These are phyloP conservation scores for Cyclargus thomasi DNA, from an alignment of 1,140 invertebrate species.

Conservation along the genomic window DNA sequence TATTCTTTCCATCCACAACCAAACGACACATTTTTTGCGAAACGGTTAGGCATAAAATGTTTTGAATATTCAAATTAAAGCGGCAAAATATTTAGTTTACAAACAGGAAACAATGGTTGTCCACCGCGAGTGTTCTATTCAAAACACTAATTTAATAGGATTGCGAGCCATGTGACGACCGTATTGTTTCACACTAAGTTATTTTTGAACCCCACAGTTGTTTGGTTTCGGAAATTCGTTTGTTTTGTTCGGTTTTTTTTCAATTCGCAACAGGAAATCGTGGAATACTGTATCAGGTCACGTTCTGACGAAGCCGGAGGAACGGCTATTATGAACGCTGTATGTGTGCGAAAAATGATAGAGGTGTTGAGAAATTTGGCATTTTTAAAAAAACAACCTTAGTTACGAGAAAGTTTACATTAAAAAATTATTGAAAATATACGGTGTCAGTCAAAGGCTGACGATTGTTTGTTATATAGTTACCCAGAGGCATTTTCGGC, in stretches of 20 bases:
- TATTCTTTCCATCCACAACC: too few relatives aligned
- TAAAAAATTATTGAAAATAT: too few relatives aligned
- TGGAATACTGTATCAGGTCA: constrained; percentile 2
- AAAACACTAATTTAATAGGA: constrained; percentile 12
- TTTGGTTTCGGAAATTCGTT: constrained; percentile 13
- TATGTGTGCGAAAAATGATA: too few relatives aligned
- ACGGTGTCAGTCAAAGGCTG: too few relatives aligned
- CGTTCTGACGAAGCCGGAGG: not conserved
- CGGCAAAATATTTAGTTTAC: not conserved
- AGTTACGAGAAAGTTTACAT: too few relatives aligned
- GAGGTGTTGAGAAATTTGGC: too few relatives aligned
- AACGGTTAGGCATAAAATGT: constrained; percentile 15
- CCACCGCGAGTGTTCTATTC: constrained; percentile 3
- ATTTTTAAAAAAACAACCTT: too few relatives aligned
- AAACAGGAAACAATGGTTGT: constrained; percentile 5
- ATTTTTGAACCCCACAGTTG: constrained; percentile 10
- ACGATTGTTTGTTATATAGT: too few relatives aligned
- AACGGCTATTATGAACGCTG: too few relatives aligned
- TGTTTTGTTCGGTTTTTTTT: constrained; percentile 8
- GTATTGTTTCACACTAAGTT: constrained; percentile 14
- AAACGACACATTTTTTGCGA: too few relatives aligned
- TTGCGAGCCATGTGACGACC: not conserved
- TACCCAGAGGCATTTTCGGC: too few relatives aligned
- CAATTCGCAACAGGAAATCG: not conserved
- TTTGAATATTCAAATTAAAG: constrained; percentile 4